phyloP scores from a whole-genome alignment of 2,113 vertebrate species.

The Hippoglossus stenolepis region DNA sequence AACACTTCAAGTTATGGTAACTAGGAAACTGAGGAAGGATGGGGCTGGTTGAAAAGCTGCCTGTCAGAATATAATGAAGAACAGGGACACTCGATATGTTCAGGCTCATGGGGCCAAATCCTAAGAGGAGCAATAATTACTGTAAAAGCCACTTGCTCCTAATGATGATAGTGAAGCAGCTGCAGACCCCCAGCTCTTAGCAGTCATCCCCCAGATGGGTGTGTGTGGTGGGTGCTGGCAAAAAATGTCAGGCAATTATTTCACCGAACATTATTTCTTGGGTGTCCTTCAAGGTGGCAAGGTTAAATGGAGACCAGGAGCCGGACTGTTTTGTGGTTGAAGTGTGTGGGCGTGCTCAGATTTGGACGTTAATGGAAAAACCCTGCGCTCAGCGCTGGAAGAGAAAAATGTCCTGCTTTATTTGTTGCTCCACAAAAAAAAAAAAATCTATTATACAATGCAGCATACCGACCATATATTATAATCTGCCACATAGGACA shows the following conservation, averaged over 20 bases:
- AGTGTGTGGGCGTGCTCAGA: background rate
- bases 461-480: background rate
- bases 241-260: slow-evolving; percentile 53
- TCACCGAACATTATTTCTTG: slow-evolving; percentile 18
- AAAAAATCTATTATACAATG: slow-evolving; percentile 16
- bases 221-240: slow-evolving; percentile 12
- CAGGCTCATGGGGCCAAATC: slow-evolving; percentile 38
- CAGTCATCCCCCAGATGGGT: slow-evolving; percentile 29
- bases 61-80: slow-evolving; percentile 55
- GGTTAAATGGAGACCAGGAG: slow-evolving; percentile 42
- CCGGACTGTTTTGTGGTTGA: slow-evolving; percentile 15
- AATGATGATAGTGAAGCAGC: slow-evolving; percentile 60
- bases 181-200: slow-evolving; percentile 34
- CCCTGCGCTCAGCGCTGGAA: background rate
- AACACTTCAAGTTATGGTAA: background rate
- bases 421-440: background rate
- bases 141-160: slow-evolving; percentile 65
- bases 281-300: slow-evolving; percentile 57
- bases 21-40: slow-evolving; percentile 22
- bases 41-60: slow-evolving; percentile 10
- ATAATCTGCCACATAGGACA: background rate
- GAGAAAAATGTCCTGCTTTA: background rate
- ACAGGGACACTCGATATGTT: slow-evolving; percentile 25
- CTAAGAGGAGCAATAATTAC: slow-evolving; percentile 60
- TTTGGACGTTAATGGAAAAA: slow-evolving; percentile 3